phyloP scores from a whole-genome alignment of 2,797 vertebrate species.

The Schizopygopsis pylzovi region DNA sequence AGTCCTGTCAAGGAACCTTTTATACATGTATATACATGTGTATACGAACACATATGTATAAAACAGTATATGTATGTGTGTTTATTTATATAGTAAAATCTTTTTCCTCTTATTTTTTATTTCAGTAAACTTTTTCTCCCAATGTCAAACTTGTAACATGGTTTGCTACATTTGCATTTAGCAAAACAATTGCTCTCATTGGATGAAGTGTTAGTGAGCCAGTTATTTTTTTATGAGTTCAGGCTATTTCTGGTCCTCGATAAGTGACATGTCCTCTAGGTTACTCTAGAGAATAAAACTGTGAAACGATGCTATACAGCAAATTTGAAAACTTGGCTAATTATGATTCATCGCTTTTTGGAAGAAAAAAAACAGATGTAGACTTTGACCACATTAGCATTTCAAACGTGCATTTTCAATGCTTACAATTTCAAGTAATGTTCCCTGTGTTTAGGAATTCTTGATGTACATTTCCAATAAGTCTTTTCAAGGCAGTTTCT shows the following conservation, averaged over 20 bases:
- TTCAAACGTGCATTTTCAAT: slow-evolving; percentile 43
- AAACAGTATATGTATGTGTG: neutral
- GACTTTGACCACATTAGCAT: slow-evolving; percentile 48
- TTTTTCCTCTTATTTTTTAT: neutral
- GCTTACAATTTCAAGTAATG: slow-evolving; percentile 17
- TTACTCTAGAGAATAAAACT: neutral
- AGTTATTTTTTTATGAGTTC: neutral
- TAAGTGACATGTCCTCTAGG: neutral
- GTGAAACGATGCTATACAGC: slow-evolving; percentile 2
- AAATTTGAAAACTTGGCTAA: slow-evolving; percentile 23
- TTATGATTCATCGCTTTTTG: slow-evolving; percentile 32
- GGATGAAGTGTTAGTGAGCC: neutral
- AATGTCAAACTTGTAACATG: neutral
- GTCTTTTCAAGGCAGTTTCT: slow-evolving; percentile 11
- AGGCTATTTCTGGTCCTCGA: neutral
- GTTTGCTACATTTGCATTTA: slow-evolving; percentile 5
- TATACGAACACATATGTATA: neutral
- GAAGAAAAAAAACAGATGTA: slow-evolving; percentile 8
- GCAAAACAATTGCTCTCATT: neutral
- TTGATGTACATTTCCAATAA: slow-evolving; percentile 28
- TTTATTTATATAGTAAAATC: neutral
- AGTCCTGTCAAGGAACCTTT: neutral
- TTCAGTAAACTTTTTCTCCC: neutral
- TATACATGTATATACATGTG: neutral
- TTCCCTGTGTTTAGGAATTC: slow-evolving; percentile 19